Conservation (phyloP, 2,113 vertebrate genomes). For the Embiotoca jacksoni region DNA sequence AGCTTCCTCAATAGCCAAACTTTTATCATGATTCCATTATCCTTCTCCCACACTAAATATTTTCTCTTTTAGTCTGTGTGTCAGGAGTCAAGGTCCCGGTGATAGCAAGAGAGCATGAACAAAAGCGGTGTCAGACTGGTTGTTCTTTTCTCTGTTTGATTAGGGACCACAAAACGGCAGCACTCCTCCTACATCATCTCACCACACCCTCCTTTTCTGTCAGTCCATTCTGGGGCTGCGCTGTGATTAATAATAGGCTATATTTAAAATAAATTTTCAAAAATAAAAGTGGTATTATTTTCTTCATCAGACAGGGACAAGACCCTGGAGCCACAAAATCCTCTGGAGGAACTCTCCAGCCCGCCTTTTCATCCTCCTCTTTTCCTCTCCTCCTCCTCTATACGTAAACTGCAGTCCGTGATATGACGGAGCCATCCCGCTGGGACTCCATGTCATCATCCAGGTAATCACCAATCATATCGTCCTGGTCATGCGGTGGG, state of each 20-base stretch:
- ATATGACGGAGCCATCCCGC: slow-evolving; percentile 92
- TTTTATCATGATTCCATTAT: slow-evolving; percentile 52
- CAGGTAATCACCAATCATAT: slow-evolving; percentile 78
- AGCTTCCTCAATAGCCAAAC: slow-evolving; percentile 38
- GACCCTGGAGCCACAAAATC: slow-evolving; percentile 52
- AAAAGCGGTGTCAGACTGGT: slow-evolving; percentile 57
- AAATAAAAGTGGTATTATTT: slow-evolving; percentile 77
- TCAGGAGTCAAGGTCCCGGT: slow-evolving; percentile 69
- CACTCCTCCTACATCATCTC: slow-evolving; percentile 31
- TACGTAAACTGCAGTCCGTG: slow-evolving; percentile 91
- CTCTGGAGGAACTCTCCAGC: slow-evolving; percentile 40
- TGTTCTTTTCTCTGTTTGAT: slow-evolving; percentile 60
- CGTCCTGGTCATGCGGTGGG: slow-evolving; percentile 63
- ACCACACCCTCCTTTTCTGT: slow-evolving; percentile 40
- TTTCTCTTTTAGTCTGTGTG: slow-evolving; percentile 60
- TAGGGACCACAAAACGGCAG: slow-evolving; percentile 37
- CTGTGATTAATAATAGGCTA: slow-evolving; percentile 68
- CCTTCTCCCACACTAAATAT: slow-evolving; percentile 39
- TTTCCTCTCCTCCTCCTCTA: slow-evolving; percentile 67
- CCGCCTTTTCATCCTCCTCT: slow-evolving; percentile 26
- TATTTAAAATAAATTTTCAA: slow-evolving; percentile 71
- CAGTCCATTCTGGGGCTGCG: slow-evolving; percentile 55
- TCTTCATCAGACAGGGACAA: slow-evolving; percentile 34
- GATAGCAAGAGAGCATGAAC: slow-evolving; percentile 49
- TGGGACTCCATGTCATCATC: slow-evolving; percentile 95